Evolutionary conservation across 1,140 invertebrate species (phyloP).

Genomic region (Hylaeus volcanicus): DNA sequence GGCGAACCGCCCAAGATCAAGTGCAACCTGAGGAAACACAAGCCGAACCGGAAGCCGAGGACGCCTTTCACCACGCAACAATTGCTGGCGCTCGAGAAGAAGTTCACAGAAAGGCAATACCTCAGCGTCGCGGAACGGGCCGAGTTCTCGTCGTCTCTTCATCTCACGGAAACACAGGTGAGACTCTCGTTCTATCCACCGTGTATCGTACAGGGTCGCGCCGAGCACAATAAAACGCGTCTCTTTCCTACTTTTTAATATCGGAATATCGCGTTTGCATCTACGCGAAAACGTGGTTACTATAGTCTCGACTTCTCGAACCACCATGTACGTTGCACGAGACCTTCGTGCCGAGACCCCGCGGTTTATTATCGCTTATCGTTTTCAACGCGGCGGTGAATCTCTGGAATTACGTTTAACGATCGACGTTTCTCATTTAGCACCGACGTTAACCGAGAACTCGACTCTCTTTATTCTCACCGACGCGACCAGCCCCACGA

Average conservation of each 20-base stretch:
- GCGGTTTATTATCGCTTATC: neutral
- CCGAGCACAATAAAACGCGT: too few relatives aligned
- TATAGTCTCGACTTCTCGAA: neutral
- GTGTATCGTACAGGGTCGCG: too few relatives aligned
- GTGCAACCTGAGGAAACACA: conserved; percentile 96
- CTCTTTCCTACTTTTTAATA: too few relatives aligned
- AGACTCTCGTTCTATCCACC: conserved; percentile 41
- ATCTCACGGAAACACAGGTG: conserved; percentile 97
- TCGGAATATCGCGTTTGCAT: too few relatives aligned
- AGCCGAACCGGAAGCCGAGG: conserved; percentile 97
- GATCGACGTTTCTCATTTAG: conserved; percentile 26
- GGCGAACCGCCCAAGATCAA: conserved; percentile 91
- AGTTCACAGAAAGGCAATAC: conserved; percentile 98
- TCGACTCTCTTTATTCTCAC: neutral
- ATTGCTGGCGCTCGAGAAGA: conserved; percentile 95
- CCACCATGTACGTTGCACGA: neutral
- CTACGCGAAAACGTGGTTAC: too few relatives aligned
- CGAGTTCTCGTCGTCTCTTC: conserved; percentile 95
- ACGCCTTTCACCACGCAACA: conserved; percentile 99
- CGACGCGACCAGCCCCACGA: neutral
- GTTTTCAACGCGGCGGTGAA: neutral
- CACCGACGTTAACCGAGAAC: neutral
- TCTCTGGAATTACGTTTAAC: conserved; percentile 24
- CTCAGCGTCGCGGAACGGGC: conserved; percentile 97
- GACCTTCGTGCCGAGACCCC: neutral